Conservation (phyloP, 2,113 vertebrate species). For the Sterrhoptilus dennistouni region DNA sequence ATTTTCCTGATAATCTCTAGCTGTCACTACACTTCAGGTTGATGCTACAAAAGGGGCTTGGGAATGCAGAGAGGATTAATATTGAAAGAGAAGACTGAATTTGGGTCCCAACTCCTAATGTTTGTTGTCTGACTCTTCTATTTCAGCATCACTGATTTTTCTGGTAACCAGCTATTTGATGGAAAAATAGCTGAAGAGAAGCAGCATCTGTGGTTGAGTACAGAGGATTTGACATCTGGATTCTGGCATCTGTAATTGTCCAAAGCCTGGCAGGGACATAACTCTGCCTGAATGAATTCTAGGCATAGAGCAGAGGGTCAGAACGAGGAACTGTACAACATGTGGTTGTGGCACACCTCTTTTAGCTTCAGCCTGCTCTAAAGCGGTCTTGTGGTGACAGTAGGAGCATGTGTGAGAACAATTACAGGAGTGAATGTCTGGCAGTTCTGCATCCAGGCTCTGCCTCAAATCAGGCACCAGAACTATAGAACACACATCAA, state of each 20-base stretch:
- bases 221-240: not conserved
- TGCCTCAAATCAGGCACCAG: not conserved
- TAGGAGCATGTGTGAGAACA: not conserved
- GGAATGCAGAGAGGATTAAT: not conserved
- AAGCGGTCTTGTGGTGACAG: not conserved
- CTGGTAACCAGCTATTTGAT: not conserved
- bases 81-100: not conserved
- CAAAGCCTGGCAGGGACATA: not conserved
- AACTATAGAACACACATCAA: rapidly evolving
- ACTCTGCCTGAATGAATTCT: not conserved
- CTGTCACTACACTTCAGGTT: not conserved
- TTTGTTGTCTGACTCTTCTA: not conserved
- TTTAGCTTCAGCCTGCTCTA: not conserved
- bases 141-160: not conserved
- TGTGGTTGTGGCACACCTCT: not conserved
- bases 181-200: not conserved
- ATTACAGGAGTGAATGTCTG: not conserved
- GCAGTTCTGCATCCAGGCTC: not conserved
- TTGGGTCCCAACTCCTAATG: not conserved
- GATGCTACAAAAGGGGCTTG: not conserved
- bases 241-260: not conserved
- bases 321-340: not conserved
- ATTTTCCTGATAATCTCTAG: not conserved
- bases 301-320: not conserved
- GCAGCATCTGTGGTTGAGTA: not conserved